Conservation (phyloP, 2,888 invertebrate species). For the Platycheirus albimanus region DNA sequence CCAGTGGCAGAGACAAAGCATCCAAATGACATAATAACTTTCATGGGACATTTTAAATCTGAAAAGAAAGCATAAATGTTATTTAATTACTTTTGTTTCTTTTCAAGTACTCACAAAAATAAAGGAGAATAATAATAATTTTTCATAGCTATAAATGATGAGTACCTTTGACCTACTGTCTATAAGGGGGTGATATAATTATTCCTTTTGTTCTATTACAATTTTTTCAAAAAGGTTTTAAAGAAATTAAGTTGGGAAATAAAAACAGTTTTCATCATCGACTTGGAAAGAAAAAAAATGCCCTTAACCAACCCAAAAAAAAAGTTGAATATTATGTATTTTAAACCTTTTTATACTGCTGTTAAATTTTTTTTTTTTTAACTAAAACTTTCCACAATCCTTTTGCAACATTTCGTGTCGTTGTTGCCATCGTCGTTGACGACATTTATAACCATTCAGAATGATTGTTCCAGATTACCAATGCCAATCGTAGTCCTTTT, state of each 20-base stretch:
- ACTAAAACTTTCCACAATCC: slow-evolving; percentile 7
- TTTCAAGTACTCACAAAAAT: background rate
- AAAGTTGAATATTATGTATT: too few species aligned
- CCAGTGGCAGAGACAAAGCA: slow-evolving; percentile 12
- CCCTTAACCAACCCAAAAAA: too few species aligned
- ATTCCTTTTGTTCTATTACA: background rate
- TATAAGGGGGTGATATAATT: background rate
- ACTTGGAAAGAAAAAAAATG: background rate
- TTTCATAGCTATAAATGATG: background rate
- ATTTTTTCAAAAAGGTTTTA: background rate
- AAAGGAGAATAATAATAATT: slow-evolving; percentile 4
- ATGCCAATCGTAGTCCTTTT: slow-evolving; percentile 28
- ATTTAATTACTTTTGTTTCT: slow-evolving; percentile 16
- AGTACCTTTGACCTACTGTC: background rate
- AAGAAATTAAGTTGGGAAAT: background rate
- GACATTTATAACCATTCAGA: slow-evolving; percentile 34
- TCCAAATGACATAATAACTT: slow-evolving; percentile 19
- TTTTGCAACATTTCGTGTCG: slow-evolving; percentile 14
- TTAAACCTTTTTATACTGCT: too few species aligned
- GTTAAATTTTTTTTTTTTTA: background rate
- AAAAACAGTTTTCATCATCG: background rate
- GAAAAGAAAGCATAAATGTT: slow-evolving; percentile 41
- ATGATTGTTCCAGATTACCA: slow-evolving; percentile 34
- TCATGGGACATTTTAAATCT: slow-evolving; percentile 32
- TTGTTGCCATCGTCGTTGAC: background rate